phyloP scores from a whole-genome alignment of 2,113 vertebrate genomes.

The Bothrops jararaca region DNA sequence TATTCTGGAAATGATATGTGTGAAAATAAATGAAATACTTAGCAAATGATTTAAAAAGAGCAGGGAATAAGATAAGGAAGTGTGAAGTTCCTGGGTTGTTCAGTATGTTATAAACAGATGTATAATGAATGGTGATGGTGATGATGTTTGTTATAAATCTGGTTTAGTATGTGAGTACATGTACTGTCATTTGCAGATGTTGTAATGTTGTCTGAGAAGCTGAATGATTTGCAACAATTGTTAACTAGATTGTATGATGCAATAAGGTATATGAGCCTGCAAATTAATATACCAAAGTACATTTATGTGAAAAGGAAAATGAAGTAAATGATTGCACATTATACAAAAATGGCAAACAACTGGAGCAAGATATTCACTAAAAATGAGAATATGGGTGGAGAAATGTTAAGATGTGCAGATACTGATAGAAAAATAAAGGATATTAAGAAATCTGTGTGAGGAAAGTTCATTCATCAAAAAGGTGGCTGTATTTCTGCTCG shows the following conservation, averaged over 20 bases:
- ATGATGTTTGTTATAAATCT: not conserved
- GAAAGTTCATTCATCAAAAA: too few relatives aligned
- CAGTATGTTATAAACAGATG: not conserved
- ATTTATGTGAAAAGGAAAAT: not conserved
- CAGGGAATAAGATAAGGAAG: not conserved
- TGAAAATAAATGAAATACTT: not conserved
- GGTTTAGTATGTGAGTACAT: not conserved
- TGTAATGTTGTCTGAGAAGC: not conserved
- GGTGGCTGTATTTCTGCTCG: not conserved
- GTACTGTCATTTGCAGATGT: not conserved
- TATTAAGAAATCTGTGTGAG: not conserved
- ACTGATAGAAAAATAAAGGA: not conserved
- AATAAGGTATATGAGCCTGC: not conserved
- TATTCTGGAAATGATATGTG: not conserved
- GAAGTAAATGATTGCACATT: not conserved
- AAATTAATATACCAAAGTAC: not conserved
- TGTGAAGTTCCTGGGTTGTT: not conserved
- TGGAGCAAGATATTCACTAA: not conserved
- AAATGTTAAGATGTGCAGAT: not conserved
- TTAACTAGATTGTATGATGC: not conserved
- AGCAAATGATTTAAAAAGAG: not conserved
- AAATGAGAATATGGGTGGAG: not conserved
- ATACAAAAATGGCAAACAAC: not conserved
- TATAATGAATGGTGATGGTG: not conserved
- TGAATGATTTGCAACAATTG: not conserved